These are phyloP conservation scores for Mythimna impura DNA, from an alignment of 2,888 invertebrate species.

Conservation along the genomic window DNA sequence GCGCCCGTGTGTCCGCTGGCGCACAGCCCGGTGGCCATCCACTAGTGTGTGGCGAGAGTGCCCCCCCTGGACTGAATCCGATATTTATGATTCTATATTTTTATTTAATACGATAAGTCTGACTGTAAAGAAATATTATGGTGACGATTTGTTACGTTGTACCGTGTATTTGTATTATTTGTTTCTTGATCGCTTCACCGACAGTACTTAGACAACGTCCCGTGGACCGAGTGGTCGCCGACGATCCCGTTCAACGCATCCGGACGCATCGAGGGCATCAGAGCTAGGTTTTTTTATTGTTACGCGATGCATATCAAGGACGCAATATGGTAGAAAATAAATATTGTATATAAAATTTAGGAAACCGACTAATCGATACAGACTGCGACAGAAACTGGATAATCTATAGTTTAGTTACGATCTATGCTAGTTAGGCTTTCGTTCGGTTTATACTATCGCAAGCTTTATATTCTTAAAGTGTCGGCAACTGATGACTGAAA, in stretches of 20 bases:
- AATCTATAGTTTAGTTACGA: constrained; percentile 88
- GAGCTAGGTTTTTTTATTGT: constrained; percentile 90
- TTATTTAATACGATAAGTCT: constrained; percentile 90
- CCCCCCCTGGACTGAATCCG: constrained; percentile 78
- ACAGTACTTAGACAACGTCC: constrained; percentile 85
- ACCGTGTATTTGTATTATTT: constrained; percentile 85
- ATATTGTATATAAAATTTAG: constrained; percentile 89
- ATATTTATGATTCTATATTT: constrained; percentile 89
- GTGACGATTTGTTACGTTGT: constrained; percentile 85
- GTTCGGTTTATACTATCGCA: constrained; percentile 86
- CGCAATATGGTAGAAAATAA: constrained; percentile 91
- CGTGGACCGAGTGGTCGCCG: constrained; percentile 67
- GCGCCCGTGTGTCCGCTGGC: constrained; percentile 94
- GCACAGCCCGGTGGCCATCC: constrained; percentile 98
- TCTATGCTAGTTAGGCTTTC: constrained; percentile 89
- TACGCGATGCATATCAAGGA: constrained; percentile 91
- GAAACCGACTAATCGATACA: constrained; percentile 87
- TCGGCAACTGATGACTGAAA: constrained; percentile 89
- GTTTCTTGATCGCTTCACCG: constrained; percentile 86
- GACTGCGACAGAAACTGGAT: constrained; percentile 88
- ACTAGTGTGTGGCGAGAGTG: constrained; percentile 80
- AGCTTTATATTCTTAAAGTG: constrained; percentile 86
- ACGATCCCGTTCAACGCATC: constrained; percentile 74
- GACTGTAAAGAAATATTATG: constrained; percentile 86
- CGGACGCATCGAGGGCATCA: constrained; percentile 85